Conservation (phyloP, 2,797 vertebrate species). For the Gambelia wislizenii region DNA sequence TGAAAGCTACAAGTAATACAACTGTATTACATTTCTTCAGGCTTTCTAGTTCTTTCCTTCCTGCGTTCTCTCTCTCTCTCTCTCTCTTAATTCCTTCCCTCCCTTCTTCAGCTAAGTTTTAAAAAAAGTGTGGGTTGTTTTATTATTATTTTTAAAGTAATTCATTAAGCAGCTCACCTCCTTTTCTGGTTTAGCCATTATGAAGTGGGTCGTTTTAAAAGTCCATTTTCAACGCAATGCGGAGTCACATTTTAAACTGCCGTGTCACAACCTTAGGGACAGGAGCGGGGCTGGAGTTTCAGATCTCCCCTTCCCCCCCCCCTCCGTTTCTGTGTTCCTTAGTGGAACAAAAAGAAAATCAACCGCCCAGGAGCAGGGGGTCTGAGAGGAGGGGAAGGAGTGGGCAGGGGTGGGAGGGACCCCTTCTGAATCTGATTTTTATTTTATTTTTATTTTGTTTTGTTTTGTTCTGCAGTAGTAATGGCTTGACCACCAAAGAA, state of each 20-base stretch:
- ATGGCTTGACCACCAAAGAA: no score
- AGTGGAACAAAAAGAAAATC: not conserved
- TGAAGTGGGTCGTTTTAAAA: slow-evolving; percentile 29
- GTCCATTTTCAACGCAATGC: not conserved
- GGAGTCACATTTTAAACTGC: slow-evolving; percentile 12
- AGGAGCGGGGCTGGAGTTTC: not conserved
- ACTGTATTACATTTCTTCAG: not conserved
- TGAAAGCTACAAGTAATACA: not conserved
- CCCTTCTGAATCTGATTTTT: not conserved
- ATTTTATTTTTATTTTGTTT: no score
- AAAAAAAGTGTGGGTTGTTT: not conserved
- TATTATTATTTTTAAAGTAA: not conserved
- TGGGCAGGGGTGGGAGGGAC: not conserved
- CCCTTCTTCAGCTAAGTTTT: not conserved
- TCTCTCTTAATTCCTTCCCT: not conserved
- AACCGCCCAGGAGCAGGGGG: slow-evolving; percentile 4
- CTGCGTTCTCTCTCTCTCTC: not conserved
- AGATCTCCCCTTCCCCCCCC: not conserved
- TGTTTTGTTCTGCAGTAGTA: slow-evolving; percentile 17
- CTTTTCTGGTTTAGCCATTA: slow-evolving; percentile 5
- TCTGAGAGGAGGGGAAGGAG: not conserved
- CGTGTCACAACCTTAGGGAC: not conserved
- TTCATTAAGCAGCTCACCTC: slow-evolving; percentile 23
- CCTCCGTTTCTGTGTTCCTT: not conserved
- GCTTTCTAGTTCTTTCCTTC: not conserved